These are phyloP conservation scores for Xiphophorus maculatus DNA, from an alignment of 2,113 vertebrate species.

Conservation along the genomic window DNA sequence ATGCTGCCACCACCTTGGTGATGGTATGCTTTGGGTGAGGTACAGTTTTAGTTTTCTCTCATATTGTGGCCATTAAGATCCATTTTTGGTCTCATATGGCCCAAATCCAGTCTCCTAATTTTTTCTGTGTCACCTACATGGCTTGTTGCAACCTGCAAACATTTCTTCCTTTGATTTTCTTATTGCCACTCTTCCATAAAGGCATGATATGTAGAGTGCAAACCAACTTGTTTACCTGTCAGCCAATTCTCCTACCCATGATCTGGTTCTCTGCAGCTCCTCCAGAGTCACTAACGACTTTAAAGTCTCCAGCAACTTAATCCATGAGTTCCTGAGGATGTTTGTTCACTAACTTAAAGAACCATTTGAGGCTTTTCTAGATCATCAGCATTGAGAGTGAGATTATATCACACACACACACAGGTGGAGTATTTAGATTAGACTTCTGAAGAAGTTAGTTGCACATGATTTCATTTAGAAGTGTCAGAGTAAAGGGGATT, in stretches of 20 bases:
- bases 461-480: not conserved
- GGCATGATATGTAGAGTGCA: too few species aligned
- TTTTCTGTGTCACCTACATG: too few species aligned
- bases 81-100: too few species aligned
- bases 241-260: too few species aligned
- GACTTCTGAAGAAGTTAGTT: not conserved
- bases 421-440: not conserved
- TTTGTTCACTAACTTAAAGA: not conserved
- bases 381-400: not conserved
- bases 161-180: too few species aligned
- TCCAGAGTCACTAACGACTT: too few species aligned
- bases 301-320: too few species aligned
- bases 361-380: not conserved
- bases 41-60: not conserved
- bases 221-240: too few species aligned
- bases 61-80: not conserved
- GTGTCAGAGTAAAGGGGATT: not conserved
- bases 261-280: too few species aligned
- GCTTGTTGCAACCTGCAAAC: too few species aligned
- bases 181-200: too few species aligned
- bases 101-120: too few species aligned
- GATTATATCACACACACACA: not conserved
- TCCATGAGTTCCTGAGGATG: not conserved
- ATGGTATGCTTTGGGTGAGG: not conserved
- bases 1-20: not conserved